These are phyloP conservation scores for Pseudachorutes palmiensis DNA, from an alignment of 1,140 invertebrate species.

Conservation along the genomic window DNA sequence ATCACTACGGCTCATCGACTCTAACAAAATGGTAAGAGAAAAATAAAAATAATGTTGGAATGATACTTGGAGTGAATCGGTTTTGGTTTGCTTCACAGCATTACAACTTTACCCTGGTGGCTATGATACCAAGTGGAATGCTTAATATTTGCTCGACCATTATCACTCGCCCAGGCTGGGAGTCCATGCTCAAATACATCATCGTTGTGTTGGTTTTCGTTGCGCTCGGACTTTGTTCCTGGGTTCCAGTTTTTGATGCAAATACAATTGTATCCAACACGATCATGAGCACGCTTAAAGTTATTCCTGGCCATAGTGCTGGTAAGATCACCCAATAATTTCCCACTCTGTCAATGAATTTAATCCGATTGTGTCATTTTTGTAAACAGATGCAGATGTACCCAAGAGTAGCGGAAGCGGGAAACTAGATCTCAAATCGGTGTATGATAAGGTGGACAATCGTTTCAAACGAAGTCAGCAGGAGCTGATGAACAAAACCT, in stretches of 20 bases:
- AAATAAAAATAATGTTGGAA: conserved; percentile 12
- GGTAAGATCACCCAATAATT: background rate
- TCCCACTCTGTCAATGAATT: too few relatives aligned
- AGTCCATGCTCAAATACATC: conserved; percentile 61
- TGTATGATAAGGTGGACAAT: conserved; percentile 39
- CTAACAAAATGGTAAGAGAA: conserved; percentile 26
- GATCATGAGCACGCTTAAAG: conserved; percentile 40
- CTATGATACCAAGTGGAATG: conserved; percentile 68
- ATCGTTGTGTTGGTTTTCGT: conserved; percentile 55
- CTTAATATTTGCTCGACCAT: conserved; percentile 63
- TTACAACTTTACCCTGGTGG: conserved; percentile 68
- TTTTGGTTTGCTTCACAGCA: conserved; percentile 30
- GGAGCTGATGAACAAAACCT: conserved; percentile 7
- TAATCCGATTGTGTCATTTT: too few relatives aligned
- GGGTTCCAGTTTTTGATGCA: conserved; percentile 66
- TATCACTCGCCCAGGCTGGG: conserved; percentile 70
- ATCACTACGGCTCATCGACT: conserved; percentile 42
- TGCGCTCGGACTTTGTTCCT: conserved; percentile 58
- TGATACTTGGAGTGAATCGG: background rate
- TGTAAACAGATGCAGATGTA: conserved; percentile 13
- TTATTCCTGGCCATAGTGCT: conserved; percentile 34
- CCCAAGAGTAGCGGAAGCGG: conserved; percentile 25
- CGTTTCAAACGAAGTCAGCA: conserved; percentile 34
- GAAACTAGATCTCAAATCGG: conserved; percentile 37
- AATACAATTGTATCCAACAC: conserved; percentile 49